Base-by-base conservation (phyloP, 2,888 invertebrate genomes). In the Epirrhoe alternata region DNA sequence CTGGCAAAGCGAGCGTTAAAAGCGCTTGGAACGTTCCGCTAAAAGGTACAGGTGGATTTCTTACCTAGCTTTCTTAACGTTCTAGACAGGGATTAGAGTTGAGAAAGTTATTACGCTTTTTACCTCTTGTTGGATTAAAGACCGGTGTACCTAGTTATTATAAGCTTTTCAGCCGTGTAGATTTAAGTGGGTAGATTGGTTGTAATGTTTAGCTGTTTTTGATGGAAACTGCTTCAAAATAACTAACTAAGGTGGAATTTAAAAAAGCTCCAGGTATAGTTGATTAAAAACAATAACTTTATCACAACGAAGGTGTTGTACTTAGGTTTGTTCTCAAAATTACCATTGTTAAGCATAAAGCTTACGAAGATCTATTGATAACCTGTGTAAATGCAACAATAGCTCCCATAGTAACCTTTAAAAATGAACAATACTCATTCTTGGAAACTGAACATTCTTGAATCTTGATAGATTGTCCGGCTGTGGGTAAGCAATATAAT, bases 401-500 rank as follows among this genome's bases (percentile, higher is more conserved):
- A 74, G 74, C 8, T 69, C 59, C 72, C 71, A 73, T 72, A 74
- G 71, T 68, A 81, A 77, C 77, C 79, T 82, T 80, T 79, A 76
- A 79, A 73, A 79, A 78, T 77, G 69, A 83, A 85, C 84, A 84
- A 83, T 83, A 79, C 81, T 74, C 62, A 73, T 81, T 82, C 82
- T 76, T 76, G 76, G 78, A 78, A 83, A 77, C 78, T 74, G 74
- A 76, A 69, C 73, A 77, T 78, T 72, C 72, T 78, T 78, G 68
- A 76, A 89, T 89, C 87, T 87, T 85, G 86, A 88, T 89, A 82
- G 79, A 82, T 76, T 77, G 76, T 75, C 66, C 50, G 54, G 50
- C 77, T 85, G 87, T 89, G 87, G 85, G 87, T 86, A 87, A 85
- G 83, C 79, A 84, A 82, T 81, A 88, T 88, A 89, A 89, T 90